phyloP scores from a whole-genome alignment of 1,140 invertebrate genomes.

The Arion vulgaris region DNA sequence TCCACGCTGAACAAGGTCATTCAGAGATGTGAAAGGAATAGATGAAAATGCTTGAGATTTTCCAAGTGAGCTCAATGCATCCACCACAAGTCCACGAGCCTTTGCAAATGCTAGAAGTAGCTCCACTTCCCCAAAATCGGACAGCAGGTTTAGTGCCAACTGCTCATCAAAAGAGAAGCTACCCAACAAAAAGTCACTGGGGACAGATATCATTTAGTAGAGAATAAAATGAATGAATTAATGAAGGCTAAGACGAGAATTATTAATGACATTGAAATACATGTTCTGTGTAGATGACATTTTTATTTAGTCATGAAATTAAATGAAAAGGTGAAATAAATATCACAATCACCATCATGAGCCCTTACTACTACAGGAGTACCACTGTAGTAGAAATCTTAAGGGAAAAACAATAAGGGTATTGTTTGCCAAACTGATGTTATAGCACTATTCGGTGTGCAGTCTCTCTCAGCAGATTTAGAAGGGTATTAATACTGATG shows the following conservation, averaged over 20 bases:
- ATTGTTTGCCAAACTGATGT: too few relatives aligned
- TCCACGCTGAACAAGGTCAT: conserved; percentile 60
- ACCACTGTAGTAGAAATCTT: too few relatives aligned
- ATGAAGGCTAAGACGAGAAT: too few relatives aligned
- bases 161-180: conserved; percentile 82
- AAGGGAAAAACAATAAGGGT: too few relatives aligned
- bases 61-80: conserved; percentile 75
- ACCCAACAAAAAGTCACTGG: conserved; percentile 79
- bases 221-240: background rate
- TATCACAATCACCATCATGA: too few relatives aligned
- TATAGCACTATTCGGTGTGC: too few relatives aligned
- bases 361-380: too few relatives aligned
- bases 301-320: too few relatives aligned
- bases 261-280: background rate
- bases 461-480: too few relatives aligned
- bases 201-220: background rate
- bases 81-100: conserved; percentile 62
- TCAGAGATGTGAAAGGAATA: conserved; percentile 75
- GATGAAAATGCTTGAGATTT: conserved; percentile 63
- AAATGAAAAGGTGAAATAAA: too few relatives aligned
- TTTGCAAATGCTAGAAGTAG: conserved; percentile 65
- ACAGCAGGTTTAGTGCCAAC: conserved; percentile 78
- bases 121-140: conserved; percentile 74
- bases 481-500: too few relatives aligned
- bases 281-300: too few relatives aligned